Evolutionary conservation across 1,140 invertebrate species (phyloP).

Genomic region (Lethrus apterus): DNA sequence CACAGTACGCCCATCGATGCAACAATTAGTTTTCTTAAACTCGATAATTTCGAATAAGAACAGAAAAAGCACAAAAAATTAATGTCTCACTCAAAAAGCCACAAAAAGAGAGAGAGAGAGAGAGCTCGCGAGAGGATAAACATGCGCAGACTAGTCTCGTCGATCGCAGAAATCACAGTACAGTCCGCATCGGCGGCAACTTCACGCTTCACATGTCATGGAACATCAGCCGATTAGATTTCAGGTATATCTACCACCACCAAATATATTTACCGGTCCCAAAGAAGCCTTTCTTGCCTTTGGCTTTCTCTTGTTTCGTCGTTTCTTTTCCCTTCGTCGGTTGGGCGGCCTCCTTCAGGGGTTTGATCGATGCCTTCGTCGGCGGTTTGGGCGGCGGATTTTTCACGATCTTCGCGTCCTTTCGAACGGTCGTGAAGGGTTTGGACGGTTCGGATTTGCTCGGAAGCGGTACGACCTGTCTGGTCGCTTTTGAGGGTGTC

Average conservation of each 20-base stretch:
- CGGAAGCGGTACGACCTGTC: constrained; percentile 17
- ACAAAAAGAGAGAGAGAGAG: background rate
- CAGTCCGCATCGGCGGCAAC: too few species aligned
- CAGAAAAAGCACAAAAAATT: too few species aligned
- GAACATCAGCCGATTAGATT: constrained; percentile 37
- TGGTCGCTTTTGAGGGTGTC: constrained; percentile 17
- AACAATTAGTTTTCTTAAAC: too few species aligned
- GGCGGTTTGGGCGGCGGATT: constrained; percentile 32
- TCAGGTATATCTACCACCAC: constrained; percentile 39
- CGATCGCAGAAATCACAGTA: constrained; percentile 19
- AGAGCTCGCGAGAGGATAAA: background rate
- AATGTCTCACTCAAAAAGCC: background rate
- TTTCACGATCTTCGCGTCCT: constrained; percentile 29
- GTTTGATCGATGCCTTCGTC: constrained; percentile 34
- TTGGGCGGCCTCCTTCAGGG: constrained; percentile 17
- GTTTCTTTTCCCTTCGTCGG: constrained; percentile 21
- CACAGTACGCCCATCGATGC: too few species aligned
- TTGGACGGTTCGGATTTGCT: constrained; percentile 35
- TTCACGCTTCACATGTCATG: constrained; percentile 33
- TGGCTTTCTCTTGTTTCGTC: constrained; percentile 47
- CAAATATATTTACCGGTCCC: constrained; percentile 65
- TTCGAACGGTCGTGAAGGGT: constrained; percentile 31
- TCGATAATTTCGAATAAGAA: too few species aligned
- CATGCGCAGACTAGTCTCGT: background rate
- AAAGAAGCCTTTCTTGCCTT: constrained; percentile 74